phyloP scores from a whole-genome alignment of 2,888 invertebrate species.

The Alloscopus bannaensis region DNA sequence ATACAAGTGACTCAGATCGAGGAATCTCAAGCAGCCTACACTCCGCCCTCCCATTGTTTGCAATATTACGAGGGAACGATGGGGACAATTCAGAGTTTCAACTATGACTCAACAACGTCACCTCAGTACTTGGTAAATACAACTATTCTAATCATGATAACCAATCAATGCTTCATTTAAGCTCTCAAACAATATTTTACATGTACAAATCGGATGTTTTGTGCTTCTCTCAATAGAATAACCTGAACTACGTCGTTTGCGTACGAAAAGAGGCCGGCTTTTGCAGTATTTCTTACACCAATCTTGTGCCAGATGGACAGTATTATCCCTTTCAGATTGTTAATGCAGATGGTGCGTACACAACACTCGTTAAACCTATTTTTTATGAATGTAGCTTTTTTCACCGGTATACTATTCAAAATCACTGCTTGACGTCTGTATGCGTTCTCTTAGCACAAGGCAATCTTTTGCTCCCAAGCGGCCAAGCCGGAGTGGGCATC shows the following conservation, averaged over 20 bases:
- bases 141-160: neutral
- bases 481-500: constrained; percentile 85
- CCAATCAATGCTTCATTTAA: neutral
- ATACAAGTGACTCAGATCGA: constrained; percentile 77
- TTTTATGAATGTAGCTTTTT: neutral
- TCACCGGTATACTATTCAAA: neutral
- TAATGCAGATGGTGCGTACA: constrained; percentile 78
- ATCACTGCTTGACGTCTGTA: neutral
- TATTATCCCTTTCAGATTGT: constrained; percentile 81
- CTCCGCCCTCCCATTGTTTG: constrained; percentile 80
- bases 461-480: constrained; percentile 77
- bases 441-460: constrained; percentile 47
- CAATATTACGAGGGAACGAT: constrained; percentile 81
- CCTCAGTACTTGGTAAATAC: constrained; percentile 70
- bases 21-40: constrained; percentile 32
- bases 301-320: constrained; percentile 75
- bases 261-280: constrained; percentile 80
- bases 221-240: constrained; percentile 79
- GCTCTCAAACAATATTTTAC: no score
- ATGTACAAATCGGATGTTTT: no score
- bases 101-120: constrained; percentile 78
- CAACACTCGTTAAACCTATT: neutral
- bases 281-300: constrained; percentile 80
- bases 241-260: constrained; percentile 86
- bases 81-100: constrained; percentile 83